Evolutionary conservation across 2,797 vertebrate species (phyloP).

Genomic region (Hypotaenidia okinawae): DNA sequence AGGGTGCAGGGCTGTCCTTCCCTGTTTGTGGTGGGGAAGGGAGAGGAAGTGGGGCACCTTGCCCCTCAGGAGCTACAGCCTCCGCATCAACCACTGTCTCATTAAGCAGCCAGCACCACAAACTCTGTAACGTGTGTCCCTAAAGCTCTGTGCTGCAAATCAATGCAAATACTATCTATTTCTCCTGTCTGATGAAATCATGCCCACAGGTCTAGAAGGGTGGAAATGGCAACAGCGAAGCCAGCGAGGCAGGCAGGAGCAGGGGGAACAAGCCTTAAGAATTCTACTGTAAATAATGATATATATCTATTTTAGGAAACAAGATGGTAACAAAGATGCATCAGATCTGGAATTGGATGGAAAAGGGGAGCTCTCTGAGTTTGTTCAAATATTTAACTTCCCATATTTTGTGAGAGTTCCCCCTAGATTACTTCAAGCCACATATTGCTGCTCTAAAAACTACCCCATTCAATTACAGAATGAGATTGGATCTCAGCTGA

Average conservation of each 20-base stretch:
- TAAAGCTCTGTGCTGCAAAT: background rate
- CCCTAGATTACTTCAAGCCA: background rate
- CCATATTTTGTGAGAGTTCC: background rate
- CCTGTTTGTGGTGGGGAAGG: background rate
- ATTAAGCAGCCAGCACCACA: background rate
- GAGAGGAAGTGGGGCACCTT: background rate
- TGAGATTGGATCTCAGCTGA: background rate
- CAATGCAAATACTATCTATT: background rate
- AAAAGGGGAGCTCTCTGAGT: background rate
- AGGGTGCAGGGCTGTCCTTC: background rate
- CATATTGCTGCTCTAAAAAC: background rate
- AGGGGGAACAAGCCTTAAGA: background rate
- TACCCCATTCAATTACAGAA: background rate
- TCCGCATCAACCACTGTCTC: background rate
- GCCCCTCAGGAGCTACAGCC: background rate
- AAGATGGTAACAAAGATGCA: background rate
- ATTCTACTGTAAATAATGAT: background rate
- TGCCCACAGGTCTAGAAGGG: rapidly evolving
- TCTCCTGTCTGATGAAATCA: background rate
- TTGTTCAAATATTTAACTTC: background rate
- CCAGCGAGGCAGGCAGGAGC: background rate
- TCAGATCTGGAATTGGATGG: background rate
- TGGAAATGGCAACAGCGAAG: background rate
- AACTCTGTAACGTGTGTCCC: rapidly evolving
- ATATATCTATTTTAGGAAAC: background rate